Base-by-base conservation (phyloP, 2,113 vertebrate genomes). In the Melanerpes formicivorus region DNA sequence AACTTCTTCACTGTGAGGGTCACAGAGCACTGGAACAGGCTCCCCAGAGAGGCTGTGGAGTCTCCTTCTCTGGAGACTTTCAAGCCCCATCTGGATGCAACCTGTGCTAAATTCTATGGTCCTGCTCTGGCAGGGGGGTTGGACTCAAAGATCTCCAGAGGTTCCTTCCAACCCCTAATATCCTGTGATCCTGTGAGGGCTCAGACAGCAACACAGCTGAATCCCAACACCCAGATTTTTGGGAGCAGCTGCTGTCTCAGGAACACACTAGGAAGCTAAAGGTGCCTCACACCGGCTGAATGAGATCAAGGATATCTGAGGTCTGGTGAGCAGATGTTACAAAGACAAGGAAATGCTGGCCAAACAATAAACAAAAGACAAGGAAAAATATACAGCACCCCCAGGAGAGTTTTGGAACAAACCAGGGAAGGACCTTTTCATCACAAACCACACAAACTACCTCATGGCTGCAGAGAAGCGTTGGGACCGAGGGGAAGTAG, bases 251-350 rank as follows among this genome's bases (percentile, higher is more conserved):
- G 44, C 18, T 9, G 29, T 94, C 58, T 67, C 19, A 87, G 52
- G 48, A 80, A 50, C 62, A 37, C 63, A 90, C 17, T 65, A 92
- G 89, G 75, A 90, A 65, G 9, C 34, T 14, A 18, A 80, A 92
- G 50, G 63, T 85, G 63, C 81, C 56, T 93, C 40, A 17, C 8
- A 27, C 56, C 30, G 81, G 62, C 79, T 84, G 90, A 90, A 77
- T 32, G 26, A 5, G 16, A 74, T 82, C 72, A 87, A 72, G 48
- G 69, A 80, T 77, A 69, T 83, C 72, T 74, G 80, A 89, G 21
- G 50, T 93, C 94, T 96, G 95, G 58, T 80, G 50, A 93, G 55
- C 96, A 96, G 90, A 96, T 96, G 94, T 94, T 89, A 22, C 0
- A 83, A 17, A 75, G 56, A 46, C 86, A 78, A 86, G 62, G 81